Evolutionary conservation across 2,888 invertebrate genomes (phyloP), one percentile per base, ranked within the genome.

Genomic region (Drosophila multiciliata): DNA sequence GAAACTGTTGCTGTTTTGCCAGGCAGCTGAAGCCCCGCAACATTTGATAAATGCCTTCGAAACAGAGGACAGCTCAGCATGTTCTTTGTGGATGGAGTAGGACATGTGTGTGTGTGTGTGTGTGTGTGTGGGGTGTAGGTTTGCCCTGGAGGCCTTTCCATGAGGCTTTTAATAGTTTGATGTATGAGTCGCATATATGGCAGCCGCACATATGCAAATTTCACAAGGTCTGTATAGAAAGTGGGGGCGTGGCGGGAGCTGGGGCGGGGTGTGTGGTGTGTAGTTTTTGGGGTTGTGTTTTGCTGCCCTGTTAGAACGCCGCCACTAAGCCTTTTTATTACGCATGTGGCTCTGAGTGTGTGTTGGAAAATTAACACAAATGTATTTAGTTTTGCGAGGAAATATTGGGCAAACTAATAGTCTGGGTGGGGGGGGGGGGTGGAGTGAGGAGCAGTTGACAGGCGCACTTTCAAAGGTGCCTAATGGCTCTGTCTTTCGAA

Each of bases 151-250:
- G 87, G 89, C 85, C 75, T 73, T 80, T 65, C 60, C 70, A 75
- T 69, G 78, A 70, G 89, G 88, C 85, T 89, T 87, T 87, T 87
- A 87, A 87, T 87, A 87, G 89, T 87, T 89, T 87, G 89, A 87
- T 87, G 89, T 87, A 89, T 82, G 88, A 84, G 87, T 58, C 72
- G 78, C 80, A 77, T 80, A 66, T 74, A 62, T 78, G 73, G 64
- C 68, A 69, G 77, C 64, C 72, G 33, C 59, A 67, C 75, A 66
- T 77, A 89, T 87, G 87, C 79, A 87, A 87, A 87, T 87, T 82
- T 72, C 75, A 67, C 63, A 78, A 83, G 87, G 59, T 71, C 53
- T 63, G 50, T 40, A 36, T 17, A 9, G n/a, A 53, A 49, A 26
- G 17, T 29, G 33, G 11, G 2, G 29, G 65, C n/a, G 36, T 2